Evolutionary conservation across 2,888 invertebrate genomes (phyloP).

Genomic region (Drosophila merina): DNA sequence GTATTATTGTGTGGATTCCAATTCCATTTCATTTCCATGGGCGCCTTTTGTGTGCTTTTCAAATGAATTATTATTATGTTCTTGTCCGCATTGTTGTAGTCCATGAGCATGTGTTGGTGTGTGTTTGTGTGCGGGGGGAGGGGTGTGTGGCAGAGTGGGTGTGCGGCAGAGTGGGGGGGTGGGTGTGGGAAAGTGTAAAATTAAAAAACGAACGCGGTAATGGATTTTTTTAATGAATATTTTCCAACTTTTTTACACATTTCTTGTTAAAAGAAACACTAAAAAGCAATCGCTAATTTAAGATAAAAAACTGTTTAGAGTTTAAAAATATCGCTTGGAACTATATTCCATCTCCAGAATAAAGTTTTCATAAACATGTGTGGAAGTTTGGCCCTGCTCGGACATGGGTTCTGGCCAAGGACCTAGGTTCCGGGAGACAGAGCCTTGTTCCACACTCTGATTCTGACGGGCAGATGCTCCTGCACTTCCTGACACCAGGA

Average conservation of each 20-base stretch:
- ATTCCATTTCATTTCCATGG: slow-evolving; percentile 66
- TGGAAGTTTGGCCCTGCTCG: too few species aligned
- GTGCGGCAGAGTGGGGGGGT: not conserved
- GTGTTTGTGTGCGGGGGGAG: not conserved
- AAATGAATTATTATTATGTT: slow-evolving; percentile 73
- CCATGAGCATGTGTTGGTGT: slow-evolving; percentile 27
- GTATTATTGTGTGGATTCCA: slow-evolving; percentile 66
- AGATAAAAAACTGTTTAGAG: too few species aligned
- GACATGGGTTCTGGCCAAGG: not conserved
- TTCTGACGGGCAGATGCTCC: slow-evolving; percentile 1
- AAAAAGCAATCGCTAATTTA: too few species aligned
- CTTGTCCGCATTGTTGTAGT: slow-evolving; percentile 58
- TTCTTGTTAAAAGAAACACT: too few species aligned
- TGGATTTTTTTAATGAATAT: too few species aligned
- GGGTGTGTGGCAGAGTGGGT: not conserved
- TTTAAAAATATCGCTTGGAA: too few species aligned
- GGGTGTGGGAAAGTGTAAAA: slow-evolving; percentile 56
- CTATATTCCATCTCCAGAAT: too few species aligned
- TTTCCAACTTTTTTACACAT: too few species aligned
- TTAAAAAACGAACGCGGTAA: slow-evolving; percentile 56
- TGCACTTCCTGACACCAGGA: slow-evolving; percentile 1
- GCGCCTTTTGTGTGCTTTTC: slow-evolving; percentile 71
- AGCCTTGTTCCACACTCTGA: not conserved
- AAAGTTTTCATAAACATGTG: too few species aligned
- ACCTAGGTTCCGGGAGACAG: not conserved